Percentiles rank a stretch among this genome's conserved stretches.
Evolutionary conservation across 2,888 invertebrate genomes (phyloP).

Genomic region (Napeogenes inachia): DNA sequence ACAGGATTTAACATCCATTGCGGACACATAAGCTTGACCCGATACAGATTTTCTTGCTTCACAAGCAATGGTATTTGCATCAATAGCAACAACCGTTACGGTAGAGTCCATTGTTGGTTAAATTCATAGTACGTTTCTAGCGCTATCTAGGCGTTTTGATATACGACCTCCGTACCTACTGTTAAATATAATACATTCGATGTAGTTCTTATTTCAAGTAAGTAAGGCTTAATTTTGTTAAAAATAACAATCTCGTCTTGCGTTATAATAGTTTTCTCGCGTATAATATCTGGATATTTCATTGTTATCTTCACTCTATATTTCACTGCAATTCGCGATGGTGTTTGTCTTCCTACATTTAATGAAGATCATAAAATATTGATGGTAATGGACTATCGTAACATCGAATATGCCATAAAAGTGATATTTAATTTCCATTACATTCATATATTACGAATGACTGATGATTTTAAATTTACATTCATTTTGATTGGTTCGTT

Average conservation of each 20-base stretch:
- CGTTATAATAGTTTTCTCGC: conserved; percentile 22
- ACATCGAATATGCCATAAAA: background rate
- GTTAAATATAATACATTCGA: conserved; percentile 7
- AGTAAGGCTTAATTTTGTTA: conserved; percentile 15
- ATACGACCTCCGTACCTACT: conserved; percentile 22
- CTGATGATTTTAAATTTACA: conserved; percentile 5
- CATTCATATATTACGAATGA: conserved; percentile 5
- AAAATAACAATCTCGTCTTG: conserved; percentile 6
- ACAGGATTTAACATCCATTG: conserved; percentile 18
- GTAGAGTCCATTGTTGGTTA: conserved; percentile 16
- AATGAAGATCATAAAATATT: conserved; percentile 4
- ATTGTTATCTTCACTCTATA: conserved; percentile 27
- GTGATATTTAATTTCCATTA: conserved; percentile 5
- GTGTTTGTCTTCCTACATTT: conserved; percentile 22
- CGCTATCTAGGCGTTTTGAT: conserved; percentile 30
- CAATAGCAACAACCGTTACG: conserved; percentile 15
- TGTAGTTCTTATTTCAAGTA: conserved; percentile 14
- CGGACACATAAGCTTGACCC: conserved; percentile 16
- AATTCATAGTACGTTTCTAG: conserved; percentile 20
- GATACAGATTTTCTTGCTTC: conserved; percentile 11
- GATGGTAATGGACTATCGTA: conserved; percentile 1
- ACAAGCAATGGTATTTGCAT: conserved; percentile 19
- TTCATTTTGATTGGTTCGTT: background rate
- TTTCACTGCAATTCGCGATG: conserved; percentile 23
- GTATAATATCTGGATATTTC: conserved; percentile 29